A percentile compares a stretch with the other conserved stretches of the same genome.
These are phyloP conservation scores for Mormyrus hasselquistii DNA, from an alignment of 2,797 vertebrate species.

Conservation along the genomic window DNA sequence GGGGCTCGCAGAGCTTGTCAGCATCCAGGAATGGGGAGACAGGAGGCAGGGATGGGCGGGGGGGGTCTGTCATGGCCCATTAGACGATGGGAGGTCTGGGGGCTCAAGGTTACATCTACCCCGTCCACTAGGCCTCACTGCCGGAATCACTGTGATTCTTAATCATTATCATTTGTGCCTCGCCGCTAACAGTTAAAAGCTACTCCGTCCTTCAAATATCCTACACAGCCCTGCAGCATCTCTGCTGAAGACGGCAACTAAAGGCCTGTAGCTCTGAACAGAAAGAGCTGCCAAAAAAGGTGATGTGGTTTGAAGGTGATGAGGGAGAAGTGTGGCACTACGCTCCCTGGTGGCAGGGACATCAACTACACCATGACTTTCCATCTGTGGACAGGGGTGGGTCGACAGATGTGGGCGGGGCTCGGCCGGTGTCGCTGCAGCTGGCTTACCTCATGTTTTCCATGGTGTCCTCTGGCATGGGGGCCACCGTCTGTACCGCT, in stretches of 20 bases:
- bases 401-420: neutral
- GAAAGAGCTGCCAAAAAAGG: neutral
- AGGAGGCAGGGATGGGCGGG: neutral
- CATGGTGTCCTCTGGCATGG: slow-evolving; percentile 95
- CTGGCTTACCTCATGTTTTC: slow-evolving; percentile 88
- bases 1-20: slow-evolving; percentile 16
- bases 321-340: neutral
- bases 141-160: neutral
- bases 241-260: neutral
- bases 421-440: neutral
- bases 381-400: neutral
- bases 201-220: slow-evolving; percentile 3
- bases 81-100: slow-evolving; percentile 42
- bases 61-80: slow-evolving; percentile 57
- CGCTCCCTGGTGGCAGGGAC: neutral
- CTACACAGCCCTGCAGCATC: neutral
- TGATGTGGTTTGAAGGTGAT: neutral
- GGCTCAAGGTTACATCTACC: slow-evolving; percentile 53
- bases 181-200: neutral
- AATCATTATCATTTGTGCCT: slow-evolving; percentile 10
- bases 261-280: neutral
- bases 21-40: neutral
- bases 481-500: slow-evolving; percentile 93
- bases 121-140: neutral
- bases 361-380: neutral